Percentiles rank a stretch among this genome's conserved stretches.
Evolutionary conservation across 1,140 invertebrate genomes (phyloP).

Genomic region (Drosophila seguyi): DNA sequence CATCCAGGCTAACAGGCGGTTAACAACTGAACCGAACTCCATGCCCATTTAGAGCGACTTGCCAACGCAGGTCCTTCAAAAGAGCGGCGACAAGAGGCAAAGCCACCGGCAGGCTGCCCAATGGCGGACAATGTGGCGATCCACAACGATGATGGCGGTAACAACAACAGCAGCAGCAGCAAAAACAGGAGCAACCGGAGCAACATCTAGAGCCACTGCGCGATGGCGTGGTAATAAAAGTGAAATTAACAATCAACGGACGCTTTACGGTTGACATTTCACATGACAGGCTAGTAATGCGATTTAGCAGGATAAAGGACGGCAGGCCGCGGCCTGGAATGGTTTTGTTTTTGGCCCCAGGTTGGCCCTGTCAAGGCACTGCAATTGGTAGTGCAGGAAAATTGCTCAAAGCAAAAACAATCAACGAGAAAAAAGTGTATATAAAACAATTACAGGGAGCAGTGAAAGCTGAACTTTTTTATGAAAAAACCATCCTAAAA

Average conservation of each 20-base stretch:
- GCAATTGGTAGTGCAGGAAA: conserved; percentile 22
- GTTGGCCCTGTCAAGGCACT: conserved; percentile 4
- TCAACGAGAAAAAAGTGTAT: not conserved
- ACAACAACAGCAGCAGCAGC: conserved; percentile 3
- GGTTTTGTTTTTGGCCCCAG: conserved; percentile 10
- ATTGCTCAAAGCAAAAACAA: conserved; percentile 15
- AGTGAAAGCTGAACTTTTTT: not conserved
- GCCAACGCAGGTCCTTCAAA: conserved; percentile 34
- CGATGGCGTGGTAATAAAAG: conserved; percentile 70
- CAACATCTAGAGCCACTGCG: conserved; percentile 12
- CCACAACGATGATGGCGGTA: conserved; percentile 30
- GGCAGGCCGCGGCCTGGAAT: conserved; percentile 40
- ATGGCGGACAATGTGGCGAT: conserved; percentile 56
- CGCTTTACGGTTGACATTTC: conserved; percentile 85
- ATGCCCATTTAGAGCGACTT: conserved; percentile 57
- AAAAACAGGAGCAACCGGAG: conserved; percentile 12
- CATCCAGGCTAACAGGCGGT: conserved; percentile 13
- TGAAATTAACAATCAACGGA: conserved; percentile 85
- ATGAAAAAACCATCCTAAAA: not conserved
- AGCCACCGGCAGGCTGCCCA: conserved; percentile 61
- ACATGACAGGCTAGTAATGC: conserved; percentile 85
- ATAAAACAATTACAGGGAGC: conserved; percentile 36
- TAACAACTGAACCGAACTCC: conserved; percentile 16
- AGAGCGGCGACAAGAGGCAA: conserved; percentile 53
- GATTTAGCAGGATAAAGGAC: conserved; percentile 85